Conservation (phyloP, 2,797 vertebrate genomes). For the Xenentodon cancila region DNA sequence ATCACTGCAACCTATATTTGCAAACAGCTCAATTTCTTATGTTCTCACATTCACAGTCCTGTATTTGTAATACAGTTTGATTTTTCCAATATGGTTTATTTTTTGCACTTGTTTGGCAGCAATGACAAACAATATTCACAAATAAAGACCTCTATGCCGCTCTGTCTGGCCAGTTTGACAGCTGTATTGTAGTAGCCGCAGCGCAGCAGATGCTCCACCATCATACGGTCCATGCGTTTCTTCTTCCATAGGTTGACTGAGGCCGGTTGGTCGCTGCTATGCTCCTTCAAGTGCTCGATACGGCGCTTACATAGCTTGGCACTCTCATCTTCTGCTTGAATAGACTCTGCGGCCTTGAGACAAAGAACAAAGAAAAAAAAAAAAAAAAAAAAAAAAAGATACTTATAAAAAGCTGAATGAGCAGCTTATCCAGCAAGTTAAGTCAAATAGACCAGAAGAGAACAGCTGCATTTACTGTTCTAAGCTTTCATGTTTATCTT, state of each 20-base stretch:
- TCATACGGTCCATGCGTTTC: conserved; percentile 99
- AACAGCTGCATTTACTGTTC: too few species aligned
- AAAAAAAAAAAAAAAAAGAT: background rate
- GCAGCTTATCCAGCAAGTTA: too few species aligned
- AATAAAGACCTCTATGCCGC: conserved; percentile 91
- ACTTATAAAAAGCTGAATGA: background rate
- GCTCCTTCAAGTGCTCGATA: conserved; percentile 97
- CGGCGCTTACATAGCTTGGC: conserved; percentile 97
- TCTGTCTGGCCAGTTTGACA: conserved; percentile 95
- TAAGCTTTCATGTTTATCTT: too few species aligned
- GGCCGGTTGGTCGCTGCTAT: conserved; percentile 95
- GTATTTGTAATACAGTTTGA: too few species aligned
- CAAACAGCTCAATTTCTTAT: too few species aligned
- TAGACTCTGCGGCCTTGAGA: conserved; percentile 93
- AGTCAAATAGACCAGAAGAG: too few species aligned
- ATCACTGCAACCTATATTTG: too few species aligned
- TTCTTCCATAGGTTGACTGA: conserved; percentile 97
- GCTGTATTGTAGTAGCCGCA: conserved; percentile 99
- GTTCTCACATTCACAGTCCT: too few species aligned
- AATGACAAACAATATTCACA: background rate
- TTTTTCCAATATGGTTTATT: too few species aligned
- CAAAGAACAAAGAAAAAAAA: background rate
- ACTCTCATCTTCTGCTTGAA: conserved; percentile 98
- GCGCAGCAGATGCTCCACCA: conserved; percentile 97
- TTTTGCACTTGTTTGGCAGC: too few species aligned